Evolutionary conservation across 2,888 invertebrate genomes (phyloP).

Genomic region (Scaeva pyrastri): DNA sequence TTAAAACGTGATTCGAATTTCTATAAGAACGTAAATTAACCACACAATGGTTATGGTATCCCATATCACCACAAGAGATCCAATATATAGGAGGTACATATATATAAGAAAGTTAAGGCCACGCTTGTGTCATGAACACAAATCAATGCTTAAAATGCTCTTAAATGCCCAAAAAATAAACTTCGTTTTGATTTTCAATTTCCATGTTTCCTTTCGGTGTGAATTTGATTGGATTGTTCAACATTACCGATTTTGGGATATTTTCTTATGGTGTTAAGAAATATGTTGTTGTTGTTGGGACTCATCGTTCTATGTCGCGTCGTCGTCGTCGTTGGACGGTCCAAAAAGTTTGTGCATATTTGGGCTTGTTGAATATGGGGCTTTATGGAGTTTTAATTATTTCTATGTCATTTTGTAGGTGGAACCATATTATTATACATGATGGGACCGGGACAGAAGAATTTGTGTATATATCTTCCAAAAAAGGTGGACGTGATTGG

Average conservation of each 20-base stretch:
- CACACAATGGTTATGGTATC: constrained; percentile 18
- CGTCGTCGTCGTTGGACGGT: background rate
- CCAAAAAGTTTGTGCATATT: background rate
- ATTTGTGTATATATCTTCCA: constrained; percentile 62
- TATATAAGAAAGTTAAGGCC: constrained; percentile 36
- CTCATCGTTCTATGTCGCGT: background rate
- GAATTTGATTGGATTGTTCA: constrained; percentile 62
- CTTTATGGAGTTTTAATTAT: constrained; percentile 73
- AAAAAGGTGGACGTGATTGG: constrained; percentile 63
- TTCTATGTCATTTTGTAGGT: constrained; percentile 57
- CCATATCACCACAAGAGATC: constrained; percentile 10
- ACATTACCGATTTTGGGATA: constrained; percentile 20
- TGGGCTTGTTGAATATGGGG: constrained; percentile 14
- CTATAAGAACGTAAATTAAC: background rate
- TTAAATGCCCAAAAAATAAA: constrained; percentile 57
- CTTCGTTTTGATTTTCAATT: constrained; percentile 30
- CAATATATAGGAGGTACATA: constrained; percentile 26
- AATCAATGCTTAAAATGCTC: constrained; percentile 61
- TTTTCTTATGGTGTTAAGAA: background rate
- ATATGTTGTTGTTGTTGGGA: no score
- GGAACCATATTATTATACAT: constrained; percentile 38
- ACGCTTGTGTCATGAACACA: constrained; percentile 55
- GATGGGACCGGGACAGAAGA: constrained; percentile 55
- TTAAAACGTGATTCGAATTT: constrained; percentile 46
- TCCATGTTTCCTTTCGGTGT: constrained; percentile 46